Base-by-base conservation (phyloP, 2,797 vertebrate genomes). In the Heliangelus exortis region DNA sequence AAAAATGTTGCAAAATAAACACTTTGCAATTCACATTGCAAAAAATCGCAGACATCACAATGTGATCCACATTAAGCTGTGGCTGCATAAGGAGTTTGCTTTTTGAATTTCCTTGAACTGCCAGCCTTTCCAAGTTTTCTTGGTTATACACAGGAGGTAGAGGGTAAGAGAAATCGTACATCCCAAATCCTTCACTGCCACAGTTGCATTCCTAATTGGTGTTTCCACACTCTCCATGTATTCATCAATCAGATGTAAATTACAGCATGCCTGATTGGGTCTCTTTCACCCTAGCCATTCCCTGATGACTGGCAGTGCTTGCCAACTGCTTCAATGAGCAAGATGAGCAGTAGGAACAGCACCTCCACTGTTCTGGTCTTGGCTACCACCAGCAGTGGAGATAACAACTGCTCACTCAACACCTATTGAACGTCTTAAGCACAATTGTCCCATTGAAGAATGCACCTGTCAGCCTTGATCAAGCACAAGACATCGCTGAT, bases 241-340 rank as follows among this genome's bases (percentile, higher is more conserved):
- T 93, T 95, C 90, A 93, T 96, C 97, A 96, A 95, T 97, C 97
- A 96, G 90, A 84, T 93, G 91, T 87, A 96, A 97, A 94, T 94
- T 89, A 82, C 65, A 93, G 80, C 43, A 87, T 84, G 92, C 90
- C 91, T 94, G 96, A 93, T 58, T 92, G 89, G 71, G 80, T 91
- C 90, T 95, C 72, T 93, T 95, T 96, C 63, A 95, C 83, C 92
- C 84, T 91, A 84, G 55, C 84, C 65, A 45, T 79, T 96, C 93
- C 95, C 96, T 93, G 90, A 92, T 96, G 94, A 84, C 92, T 87
- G 67, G 31, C 61, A 93, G 92, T 95, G 93, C 93, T 93, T 96
- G 95, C 96, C 96, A 97, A 96, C 93, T 97, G 93, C 95, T 94
- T 63, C 80, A 94, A 93, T 17, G 88, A 96, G 93, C 73, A 85